Conservation (phyloP, 2,797 vertebrate species). For the Enteromius unitaeniatus region DNA sequence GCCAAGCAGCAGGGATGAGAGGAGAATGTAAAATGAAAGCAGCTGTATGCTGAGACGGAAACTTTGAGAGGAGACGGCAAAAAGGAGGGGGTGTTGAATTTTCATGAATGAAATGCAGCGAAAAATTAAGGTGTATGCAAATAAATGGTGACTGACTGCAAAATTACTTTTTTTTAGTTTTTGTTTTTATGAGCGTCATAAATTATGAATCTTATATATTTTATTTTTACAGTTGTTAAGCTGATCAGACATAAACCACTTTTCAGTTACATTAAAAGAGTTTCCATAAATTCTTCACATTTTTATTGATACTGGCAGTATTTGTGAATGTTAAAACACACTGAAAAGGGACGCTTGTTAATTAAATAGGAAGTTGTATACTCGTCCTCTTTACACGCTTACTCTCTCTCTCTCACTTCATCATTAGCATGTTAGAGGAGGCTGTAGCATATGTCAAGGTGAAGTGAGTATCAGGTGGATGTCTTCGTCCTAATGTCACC, state of each 20-base stretch:
- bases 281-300: background rate
- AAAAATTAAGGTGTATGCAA: conserved; percentile 41
- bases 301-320: conserved; percentile 8
- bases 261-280: background rate
- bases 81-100: conserved; percentile 66
- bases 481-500: conserved; percentile 29
- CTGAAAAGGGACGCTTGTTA: conserved; percentile 19
- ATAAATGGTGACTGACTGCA: background rate
- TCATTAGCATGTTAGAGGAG: conserved; percentile 29
- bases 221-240: background rate
- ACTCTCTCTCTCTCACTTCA: conserved; percentile 17
- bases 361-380: conserved; percentile 38
- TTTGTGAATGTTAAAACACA: conserved; percentile 7
- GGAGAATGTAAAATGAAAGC: conserved; percentile 81
- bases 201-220: background rate
- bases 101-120: conserved; percentile 76
- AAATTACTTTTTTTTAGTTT: background rate
- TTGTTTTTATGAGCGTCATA: background rate
- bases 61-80: conserved; percentile 55
- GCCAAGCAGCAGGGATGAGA: conserved; percentile 78
- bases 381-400: conserved; percentile 9
- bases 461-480: conserved; percentile 19
- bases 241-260: background rate
- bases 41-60: conserved; percentile 76
- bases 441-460: conserved; percentile 37